Base-by-base conservation (phyloP, 2,888 invertebrate species). In the Lasioglossum malachurum region DNA sequence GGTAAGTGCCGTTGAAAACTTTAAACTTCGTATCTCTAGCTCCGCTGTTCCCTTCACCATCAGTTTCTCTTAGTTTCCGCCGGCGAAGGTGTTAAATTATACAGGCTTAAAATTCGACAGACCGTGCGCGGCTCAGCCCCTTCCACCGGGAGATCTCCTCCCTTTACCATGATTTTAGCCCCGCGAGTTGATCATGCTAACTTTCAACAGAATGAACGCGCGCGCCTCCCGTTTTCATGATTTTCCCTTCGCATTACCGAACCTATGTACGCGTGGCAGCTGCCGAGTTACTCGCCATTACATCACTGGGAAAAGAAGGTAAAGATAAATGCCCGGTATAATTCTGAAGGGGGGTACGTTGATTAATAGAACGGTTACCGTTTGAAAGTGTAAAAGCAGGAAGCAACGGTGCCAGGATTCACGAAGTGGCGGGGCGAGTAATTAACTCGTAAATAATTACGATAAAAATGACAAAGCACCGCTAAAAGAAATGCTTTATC, bases 81-180 rank as follows among this genome's bases (percentile, higher is more conserved):
- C 91, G 91, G 92, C 91, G 91, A 93, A 95, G 94, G 95, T 94
- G 94, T 94, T 95, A 94, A 95, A 95, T 95, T 95, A 95, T 94
- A 95, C 95, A 95, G 93, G 94, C 94, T 95, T 95, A 94, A 94
- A 95, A 95, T 95, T 94, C 93, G 93, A 92, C 91, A 91, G 89
- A 91, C 89, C 91, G 90, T 91, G 90, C 90, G 82, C 90, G 82
- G 87, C 89, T 88, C 91, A 89, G 88, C 90, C 91, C 90, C 88
- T 87, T 82, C 83, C 82, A 85, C 82, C 88, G 89, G 73, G 79
- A 80, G 69, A 69, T 38, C 82, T 83, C 84, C 73, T 78, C 19
- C 35, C 67, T 35, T 82, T 75, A 38, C 80, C 83, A 82, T 82
- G 85, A 91, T 89, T 87, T 89, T 80, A 83, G 86, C 80, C 84